Evolutionary conservation across 2,113 vertebrate genomes (phyloP).

Genomic region (Crotalus viridis): DNA sequence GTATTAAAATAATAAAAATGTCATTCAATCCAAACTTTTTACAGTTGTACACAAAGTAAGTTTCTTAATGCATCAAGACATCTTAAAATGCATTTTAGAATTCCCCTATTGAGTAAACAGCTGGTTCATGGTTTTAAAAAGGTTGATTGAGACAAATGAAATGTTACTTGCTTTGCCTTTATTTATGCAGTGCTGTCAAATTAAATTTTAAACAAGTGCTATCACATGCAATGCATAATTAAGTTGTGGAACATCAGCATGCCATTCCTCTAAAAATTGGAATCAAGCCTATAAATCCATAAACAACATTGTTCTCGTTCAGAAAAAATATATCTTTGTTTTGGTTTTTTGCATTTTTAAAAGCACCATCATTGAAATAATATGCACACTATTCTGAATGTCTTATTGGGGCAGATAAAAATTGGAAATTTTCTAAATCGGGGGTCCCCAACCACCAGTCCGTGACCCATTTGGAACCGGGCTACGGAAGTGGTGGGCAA

Average conservation of each 20-base stretch:
- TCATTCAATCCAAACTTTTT: slow-evolving; percentile 56
- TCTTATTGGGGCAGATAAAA: neutral
- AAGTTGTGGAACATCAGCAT: neutral
- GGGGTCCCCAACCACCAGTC: neutral
- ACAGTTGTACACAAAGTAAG: slow-evolving; percentile 44
- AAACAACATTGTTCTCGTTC: neutral
- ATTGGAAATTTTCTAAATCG: neutral
- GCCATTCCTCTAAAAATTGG: neutral
- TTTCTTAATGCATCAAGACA: slow-evolving; percentile 14
- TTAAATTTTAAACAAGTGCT: neutral
- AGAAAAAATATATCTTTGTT: neutral
- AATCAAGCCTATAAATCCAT: neutral
- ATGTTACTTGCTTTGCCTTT: neutral
- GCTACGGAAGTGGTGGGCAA: neutral
- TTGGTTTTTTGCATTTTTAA: neutral
- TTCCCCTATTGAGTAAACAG: neutral
- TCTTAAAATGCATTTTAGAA: neutral
- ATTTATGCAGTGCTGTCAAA: neutral
- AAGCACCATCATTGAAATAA: neutral
- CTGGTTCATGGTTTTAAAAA: slow-evolving; percentile 3
- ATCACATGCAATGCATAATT: neutral
- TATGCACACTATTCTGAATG: neutral
- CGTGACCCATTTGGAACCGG: neutral
- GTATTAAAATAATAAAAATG: slow-evolving; percentile 87
- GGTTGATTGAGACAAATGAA: neutral